A percentile compares a stretch with the other conserved stretches of the same genome.
These are phyloP conservation scores for Gambusia yucatana DNA, from an alignment of 2,797 vertebrate species.

Conservation along the genomic window DNA sequence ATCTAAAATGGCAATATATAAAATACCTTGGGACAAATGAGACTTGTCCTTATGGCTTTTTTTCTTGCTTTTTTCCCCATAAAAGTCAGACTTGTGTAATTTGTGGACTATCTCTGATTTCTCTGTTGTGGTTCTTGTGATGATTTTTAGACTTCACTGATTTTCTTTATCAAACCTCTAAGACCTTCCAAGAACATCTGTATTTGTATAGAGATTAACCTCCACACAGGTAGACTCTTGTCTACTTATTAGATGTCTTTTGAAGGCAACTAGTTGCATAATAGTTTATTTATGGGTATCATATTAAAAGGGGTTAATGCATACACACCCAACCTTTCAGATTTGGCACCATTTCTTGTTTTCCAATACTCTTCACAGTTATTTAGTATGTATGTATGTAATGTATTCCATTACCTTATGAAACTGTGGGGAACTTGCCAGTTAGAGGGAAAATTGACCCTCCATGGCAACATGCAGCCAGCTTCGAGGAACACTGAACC, in stretches of 20 bases:
- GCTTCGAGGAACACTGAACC: slow-evolving; percentile 56
- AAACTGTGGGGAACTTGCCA: slow-evolving; percentile 28
- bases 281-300: neutral
- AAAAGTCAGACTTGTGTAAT: neutral
- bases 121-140: neutral
- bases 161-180: neutral
- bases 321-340: neutral
- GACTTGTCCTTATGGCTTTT: neutral
- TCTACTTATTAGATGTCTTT: neutral
- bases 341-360: neutral
- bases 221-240: neutral
- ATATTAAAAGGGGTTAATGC: neutral
- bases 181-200: neutral
- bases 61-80: neutral
- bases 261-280: neutral
- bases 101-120: neutral
- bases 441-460: slow-evolving; percentile 24
- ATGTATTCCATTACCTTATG: slow-evolving; percentile 11
- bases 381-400: no score
- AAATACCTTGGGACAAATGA: neutral
- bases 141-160: neutral
- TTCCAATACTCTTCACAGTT: neutral
- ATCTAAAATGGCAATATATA: neutral
- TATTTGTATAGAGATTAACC: neutral
- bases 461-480: slow-evolving; percentile 29